A percentile compares a stretch with the other conserved stretches of the same genome.
phyloP scores from a whole-genome alignment of 2,888 invertebrate species.

The Uropetala carovei region DNA sequence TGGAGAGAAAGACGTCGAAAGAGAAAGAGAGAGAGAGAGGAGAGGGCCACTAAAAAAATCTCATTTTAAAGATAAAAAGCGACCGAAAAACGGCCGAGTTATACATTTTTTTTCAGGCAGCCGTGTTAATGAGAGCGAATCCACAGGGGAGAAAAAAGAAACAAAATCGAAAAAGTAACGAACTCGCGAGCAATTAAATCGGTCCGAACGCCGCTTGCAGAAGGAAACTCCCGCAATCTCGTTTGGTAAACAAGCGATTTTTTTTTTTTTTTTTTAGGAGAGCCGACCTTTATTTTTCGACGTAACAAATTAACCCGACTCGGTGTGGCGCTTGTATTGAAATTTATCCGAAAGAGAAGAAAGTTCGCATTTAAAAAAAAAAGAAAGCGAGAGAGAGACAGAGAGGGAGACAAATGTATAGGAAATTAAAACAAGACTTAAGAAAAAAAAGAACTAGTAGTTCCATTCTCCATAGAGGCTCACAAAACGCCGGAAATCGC shows the following conservation, averaged over 20 bases:
- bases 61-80: no score
- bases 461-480: not conserved
- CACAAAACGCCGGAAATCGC: not conserved
- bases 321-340: not conserved
- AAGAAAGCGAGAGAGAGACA: not conserved
- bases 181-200: not conserved
- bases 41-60: not conserved
- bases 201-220: not conserved
- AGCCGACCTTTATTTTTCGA: not conserved
- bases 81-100: not conserved
- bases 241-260: not conserved
- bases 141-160: not conserved
- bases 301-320: slow-evolving; percentile 8
- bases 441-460: no score
- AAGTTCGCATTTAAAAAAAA: not conserved
- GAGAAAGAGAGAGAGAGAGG: not conserved
- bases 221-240: slow-evolving; percentile 15
- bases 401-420: not conserved
- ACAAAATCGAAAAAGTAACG: slow-evolving; percentile 6
- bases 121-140: not conserved
- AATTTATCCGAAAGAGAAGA: not conserved
- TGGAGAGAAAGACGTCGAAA: not conserved
- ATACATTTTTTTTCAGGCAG: not conserved
- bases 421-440: not conserved
- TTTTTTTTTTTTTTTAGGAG: no score